A percentile compares a stretch with the other conserved stretches of the same genome.
Conservation (phyloP, 2,888 invertebrate species). For the Nebria brevicollis region DNA sequence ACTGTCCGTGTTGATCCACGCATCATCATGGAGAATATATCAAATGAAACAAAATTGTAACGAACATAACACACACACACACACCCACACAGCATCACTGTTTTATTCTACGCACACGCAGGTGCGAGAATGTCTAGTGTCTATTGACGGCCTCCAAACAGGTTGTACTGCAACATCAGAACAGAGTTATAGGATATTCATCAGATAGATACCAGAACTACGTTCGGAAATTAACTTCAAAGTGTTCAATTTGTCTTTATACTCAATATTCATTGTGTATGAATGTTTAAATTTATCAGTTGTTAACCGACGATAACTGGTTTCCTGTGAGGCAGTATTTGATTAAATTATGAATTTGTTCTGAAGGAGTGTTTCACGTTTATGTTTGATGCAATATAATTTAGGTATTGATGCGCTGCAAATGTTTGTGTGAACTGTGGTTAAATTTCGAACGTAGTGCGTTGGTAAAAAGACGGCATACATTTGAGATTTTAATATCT, state of each 20-base stretch:
- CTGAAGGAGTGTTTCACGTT: too few species aligned
- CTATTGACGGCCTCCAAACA: conserved; percentile 64
- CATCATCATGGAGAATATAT: conserved; percentile 13
- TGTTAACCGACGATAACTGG: too few species aligned
- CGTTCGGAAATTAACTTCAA: neutral
- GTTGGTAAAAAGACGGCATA: neutral
- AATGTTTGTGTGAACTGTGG: neutral
- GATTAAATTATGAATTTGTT: too few species aligned
- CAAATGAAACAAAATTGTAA: conserved; percentile 41
- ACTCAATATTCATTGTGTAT: too few species aligned
- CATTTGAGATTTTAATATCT: neutral
- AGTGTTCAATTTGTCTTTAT: too few species aligned
- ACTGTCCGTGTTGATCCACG: neutral
- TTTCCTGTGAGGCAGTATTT: too few species aligned
- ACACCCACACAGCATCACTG: conserved; percentile 24
- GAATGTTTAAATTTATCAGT: too few species aligned
- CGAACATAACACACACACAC: conserved; percentile 22
- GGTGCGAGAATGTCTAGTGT: conserved; percentile 54
- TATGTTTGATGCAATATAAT: too few species aligned
- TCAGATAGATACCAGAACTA: neutral
- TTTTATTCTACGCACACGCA: conserved; percentile 42
- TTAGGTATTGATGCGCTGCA: too few species aligned
- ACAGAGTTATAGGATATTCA: conserved; percentile 58
- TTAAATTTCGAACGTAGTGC: neutral
- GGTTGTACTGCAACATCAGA: conserved; percentile 64